Evolutionary conservation across 2,888 invertebrate genomes (phyloP).

Genomic region (Oxycera nigricornis): DNA sequence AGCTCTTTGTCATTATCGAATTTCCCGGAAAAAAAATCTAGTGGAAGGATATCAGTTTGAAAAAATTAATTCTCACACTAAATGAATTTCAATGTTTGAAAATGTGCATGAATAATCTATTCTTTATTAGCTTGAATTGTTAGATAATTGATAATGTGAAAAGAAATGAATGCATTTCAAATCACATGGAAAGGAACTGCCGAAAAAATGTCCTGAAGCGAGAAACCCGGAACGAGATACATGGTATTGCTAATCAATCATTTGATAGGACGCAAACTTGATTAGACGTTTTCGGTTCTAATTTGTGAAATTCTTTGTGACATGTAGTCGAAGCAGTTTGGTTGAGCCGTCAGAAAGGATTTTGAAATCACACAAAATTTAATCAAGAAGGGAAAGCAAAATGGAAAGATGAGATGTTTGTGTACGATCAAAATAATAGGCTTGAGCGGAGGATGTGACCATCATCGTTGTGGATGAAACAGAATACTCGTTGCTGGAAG

Average conservation of each 20-base stretch:
- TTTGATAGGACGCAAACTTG: background rate
- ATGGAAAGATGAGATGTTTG: too few relatives aligned
- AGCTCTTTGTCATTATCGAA: background rate
- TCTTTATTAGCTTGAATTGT: constrained; percentile 3
- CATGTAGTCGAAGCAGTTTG: background rate
- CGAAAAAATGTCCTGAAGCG: background rate
- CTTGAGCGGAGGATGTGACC: too few relatives aligned
- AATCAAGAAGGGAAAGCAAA: too few relatives aligned
- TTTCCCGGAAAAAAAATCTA: background rate
- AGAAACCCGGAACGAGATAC: background rate
- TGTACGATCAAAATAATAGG: too few relatives aligned
- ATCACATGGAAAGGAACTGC: background rate
- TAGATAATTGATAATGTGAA: background rate
- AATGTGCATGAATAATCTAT: background rate
- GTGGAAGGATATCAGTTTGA: too few relatives aligned
- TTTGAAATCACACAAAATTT: background rate
- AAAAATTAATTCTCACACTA: background rate
- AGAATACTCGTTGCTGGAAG: too few relatives aligned
- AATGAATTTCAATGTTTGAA: background rate
- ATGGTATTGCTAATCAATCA: background rate
- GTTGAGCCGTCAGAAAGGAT: background rate
- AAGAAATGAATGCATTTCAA: background rate
- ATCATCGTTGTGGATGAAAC: too few relatives aligned
- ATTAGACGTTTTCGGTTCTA: background rate
- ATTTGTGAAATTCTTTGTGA: background rate